These are phyloP conservation scores for Romanogobio albipinnatus DNA, from an alignment of 2,113 vertebrate species.

Conservation along the genomic window DNA sequence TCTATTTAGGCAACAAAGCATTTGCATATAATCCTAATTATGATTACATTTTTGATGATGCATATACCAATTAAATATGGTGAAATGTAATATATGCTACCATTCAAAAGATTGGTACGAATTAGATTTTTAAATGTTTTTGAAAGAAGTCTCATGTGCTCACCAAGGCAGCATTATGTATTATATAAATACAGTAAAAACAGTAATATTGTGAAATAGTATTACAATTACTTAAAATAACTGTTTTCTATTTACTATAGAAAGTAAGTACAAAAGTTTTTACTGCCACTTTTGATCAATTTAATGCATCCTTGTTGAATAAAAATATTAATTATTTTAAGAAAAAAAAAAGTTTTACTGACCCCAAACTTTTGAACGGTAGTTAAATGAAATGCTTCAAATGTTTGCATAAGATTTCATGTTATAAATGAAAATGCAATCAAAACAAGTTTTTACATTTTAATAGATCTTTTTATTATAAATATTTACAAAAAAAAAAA, in stretches of 20 bases:
- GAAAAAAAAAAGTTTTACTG: background rate
- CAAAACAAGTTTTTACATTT: too few species aligned
- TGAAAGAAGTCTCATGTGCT: background rate
- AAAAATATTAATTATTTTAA: too few species aligned
- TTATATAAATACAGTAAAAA: background rate
- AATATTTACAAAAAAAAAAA: slow-evolving; percentile 70
- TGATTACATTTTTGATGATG: background rate
- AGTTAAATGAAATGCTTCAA: background rate
- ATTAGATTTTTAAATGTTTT: background rate
- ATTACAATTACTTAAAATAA: too few species aligned
- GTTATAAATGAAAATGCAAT: slow-evolving; percentile 43
- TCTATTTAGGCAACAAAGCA: background rate
- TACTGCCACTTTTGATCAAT: too few species aligned
- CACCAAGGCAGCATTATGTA: background rate
- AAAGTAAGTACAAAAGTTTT: too few species aligned
- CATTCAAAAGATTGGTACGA: background rate
- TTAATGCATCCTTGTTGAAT: too few species aligned
- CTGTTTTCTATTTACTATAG: too few species aligned
- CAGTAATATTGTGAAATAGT: too few species aligned
- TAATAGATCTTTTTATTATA: slow-evolving; percentile 85
- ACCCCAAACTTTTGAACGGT: slow-evolving; percentile 11
- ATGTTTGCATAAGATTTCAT: background rate
- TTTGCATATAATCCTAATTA: background rate
- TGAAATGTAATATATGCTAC: background rate
- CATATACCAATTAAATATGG: background rate